phyloP scores from a whole-genome alignment of 2,797 vertebrate species.

The Micromesistius poutassou region DNA sequence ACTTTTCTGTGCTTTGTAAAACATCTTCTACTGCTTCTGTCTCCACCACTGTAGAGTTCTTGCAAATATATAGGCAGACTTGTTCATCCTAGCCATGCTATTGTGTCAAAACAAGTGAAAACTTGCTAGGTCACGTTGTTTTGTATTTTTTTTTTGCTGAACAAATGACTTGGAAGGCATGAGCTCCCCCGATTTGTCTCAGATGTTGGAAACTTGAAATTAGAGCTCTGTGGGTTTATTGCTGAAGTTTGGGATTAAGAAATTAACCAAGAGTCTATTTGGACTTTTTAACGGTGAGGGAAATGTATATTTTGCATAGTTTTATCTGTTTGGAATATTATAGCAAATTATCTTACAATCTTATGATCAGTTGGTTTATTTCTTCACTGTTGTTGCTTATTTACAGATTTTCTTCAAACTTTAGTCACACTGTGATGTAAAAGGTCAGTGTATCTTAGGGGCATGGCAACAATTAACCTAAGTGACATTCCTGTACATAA shows the following conservation, averaged over 20 bases:
- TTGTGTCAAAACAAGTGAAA: slow-evolving; percentile 42
- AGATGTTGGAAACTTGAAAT: slow-evolving; percentile 51
- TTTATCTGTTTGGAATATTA: slow-evolving; percentile 36
- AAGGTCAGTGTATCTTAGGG: slow-evolving; percentile 47
- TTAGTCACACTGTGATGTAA: slow-evolving; percentile 52
- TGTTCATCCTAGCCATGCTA: slow-evolving; percentile 22
- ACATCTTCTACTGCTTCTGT: slow-evolving; percentile 42
- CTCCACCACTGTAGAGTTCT: slow-evolving; percentile 32
- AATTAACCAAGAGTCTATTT: slow-evolving; percentile 41
- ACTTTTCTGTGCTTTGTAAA: slow-evolving; percentile 41
- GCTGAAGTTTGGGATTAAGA: slow-evolving; percentile 46
- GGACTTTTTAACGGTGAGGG: slow-evolving; percentile 45
- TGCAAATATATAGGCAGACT: slow-evolving; percentile 14
- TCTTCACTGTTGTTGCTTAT: slow-evolving; percentile 27
- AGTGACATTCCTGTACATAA: slow-evolving; percentile 67
- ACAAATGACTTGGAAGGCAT: slow-evolving; percentile 1
- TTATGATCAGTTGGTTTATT: slow-evolving; percentile 11
- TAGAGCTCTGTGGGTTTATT: slow-evolving; percentile 52
- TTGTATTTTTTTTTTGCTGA: background rate
- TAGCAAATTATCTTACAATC: background rate
- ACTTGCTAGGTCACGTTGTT: slow-evolving; percentile 16
- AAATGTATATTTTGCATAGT: slow-evolving; percentile 36
- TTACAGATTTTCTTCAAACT: slow-evolving; percentile 40
- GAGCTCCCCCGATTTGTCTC: slow-evolving; percentile 40
- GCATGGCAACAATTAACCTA: slow-evolving; percentile 50